phyloP scores from a whole-genome alignment of 2,888 invertebrate genomes.

The Synergus umbraculus region DNA sequence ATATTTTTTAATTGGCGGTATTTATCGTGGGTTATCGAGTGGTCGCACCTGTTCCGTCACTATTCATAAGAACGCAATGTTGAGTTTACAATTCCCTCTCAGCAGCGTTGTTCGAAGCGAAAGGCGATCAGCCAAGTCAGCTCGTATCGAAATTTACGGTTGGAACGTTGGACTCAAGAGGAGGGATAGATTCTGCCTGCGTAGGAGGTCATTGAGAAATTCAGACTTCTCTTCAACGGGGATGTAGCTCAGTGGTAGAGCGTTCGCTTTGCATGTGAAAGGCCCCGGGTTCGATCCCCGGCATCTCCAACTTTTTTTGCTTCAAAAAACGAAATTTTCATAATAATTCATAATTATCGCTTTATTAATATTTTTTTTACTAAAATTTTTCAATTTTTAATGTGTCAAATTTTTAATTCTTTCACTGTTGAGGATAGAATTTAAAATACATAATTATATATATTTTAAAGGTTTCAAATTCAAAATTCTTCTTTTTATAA shows the following conservation, averaged over 20 bases:
- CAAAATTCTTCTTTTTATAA: neutral
- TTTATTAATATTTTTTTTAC: neutral
- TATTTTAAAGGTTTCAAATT: neutral
- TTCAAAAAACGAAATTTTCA: neutral
- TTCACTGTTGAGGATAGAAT: neutral
- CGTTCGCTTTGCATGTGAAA: conserved; percentile 99
- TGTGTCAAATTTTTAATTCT: neutral
- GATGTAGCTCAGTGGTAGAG: conserved; percentile 99
- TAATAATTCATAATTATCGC: neutral
- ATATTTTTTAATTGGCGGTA: neutral
- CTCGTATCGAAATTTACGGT: neutral
- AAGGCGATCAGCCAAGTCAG: neutral
- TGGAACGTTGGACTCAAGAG: neutral
- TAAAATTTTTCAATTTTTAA: neutral
- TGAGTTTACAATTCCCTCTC: neutral
- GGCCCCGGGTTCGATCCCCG: conserved; percentile 99
- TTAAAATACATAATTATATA: too few relatives aligned
- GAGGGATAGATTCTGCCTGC: neutral
- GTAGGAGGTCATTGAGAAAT: neutral
- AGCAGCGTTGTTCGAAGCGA: neutral
- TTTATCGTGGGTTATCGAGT: neutral
- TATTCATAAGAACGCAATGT: neutral
- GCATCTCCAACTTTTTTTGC: conserved; percentile 85
- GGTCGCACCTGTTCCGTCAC: conserved; percentile 17
- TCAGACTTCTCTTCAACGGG: conserved; percentile 72